These are phyloP conservation scores for Peromyscus nudipes DNA, from an alignment of 2,797 vertebrate species.

Conservation along the genomic window DNA sequence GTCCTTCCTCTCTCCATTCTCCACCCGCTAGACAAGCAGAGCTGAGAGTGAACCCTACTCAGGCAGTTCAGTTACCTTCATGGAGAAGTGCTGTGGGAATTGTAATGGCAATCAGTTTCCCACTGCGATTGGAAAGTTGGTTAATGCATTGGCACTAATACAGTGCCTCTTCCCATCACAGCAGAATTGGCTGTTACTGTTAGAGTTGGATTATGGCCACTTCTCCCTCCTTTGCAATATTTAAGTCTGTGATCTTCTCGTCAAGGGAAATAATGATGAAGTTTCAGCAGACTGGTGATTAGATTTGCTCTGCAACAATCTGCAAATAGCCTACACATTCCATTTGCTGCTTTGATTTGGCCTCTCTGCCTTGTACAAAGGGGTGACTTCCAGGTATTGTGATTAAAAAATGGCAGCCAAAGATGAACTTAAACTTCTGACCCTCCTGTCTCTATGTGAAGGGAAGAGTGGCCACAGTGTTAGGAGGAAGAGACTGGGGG, in stretches of 20 bases:
- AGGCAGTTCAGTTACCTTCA: constrained; percentile 70
- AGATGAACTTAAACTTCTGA: neutral
- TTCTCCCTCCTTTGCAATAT: constrained; percentile 86
- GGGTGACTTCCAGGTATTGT: constrained; percentile 82
- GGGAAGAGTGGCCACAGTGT: neutral
- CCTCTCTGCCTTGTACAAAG: constrained; percentile 78
- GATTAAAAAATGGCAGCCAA: constrained; percentile 58
- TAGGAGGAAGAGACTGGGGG: neutral
- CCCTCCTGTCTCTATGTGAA: neutral
- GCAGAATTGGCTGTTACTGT: constrained; percentile 86
- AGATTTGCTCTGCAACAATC: constrained; percentile 87
- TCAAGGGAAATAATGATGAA: constrained; percentile 88
- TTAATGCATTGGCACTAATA: constrained; percentile 85
- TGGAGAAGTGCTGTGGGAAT: constrained; percentile 78
- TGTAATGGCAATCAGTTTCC: constrained; percentile 84
- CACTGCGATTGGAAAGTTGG: constrained; percentile 80
- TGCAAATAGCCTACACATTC: constrained; percentile 86
- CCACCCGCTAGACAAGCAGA: neutral
- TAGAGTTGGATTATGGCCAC: constrained; percentile 82
- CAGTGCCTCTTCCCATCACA: constrained; percentile 83
- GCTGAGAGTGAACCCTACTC: constrained; percentile 78
- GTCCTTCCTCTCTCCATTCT: neutral
- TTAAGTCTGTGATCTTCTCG: constrained; percentile 86
- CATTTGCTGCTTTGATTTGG: constrained; percentile 85
- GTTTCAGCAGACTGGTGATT: constrained; percentile 86